Evolutionary conservation across 1,140 invertebrate species (phyloP).

Genomic region (Andrena cerasifolii): DNA sequence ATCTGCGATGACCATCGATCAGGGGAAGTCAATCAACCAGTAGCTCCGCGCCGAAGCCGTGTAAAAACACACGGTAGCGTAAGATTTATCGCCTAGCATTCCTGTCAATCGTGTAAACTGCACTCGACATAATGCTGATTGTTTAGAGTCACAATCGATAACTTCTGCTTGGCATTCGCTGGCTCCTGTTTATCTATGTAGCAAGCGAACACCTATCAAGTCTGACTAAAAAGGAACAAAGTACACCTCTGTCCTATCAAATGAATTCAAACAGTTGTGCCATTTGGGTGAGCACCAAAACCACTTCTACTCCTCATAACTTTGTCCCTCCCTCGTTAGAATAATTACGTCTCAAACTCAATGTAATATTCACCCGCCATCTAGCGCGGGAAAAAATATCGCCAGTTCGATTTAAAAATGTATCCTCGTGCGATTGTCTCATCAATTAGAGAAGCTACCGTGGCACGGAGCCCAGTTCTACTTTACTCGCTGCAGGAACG

Average conservation of each 20-base stretch:
- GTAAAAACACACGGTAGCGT: constrained; percentile 9
- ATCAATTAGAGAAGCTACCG: background rate
- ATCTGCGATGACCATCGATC: constrained; percentile 50
- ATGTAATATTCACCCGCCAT: background rate
- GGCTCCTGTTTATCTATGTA: background rate
- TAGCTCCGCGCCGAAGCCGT: constrained; percentile 1
- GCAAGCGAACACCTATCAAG: no score
- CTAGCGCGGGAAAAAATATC: background rate
- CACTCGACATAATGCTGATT: background rate
- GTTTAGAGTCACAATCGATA: background rate
- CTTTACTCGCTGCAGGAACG: constrained; percentile 1
- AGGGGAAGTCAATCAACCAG: constrained; percentile 42
- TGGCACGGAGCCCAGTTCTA: background rate
- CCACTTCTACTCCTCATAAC: no score
- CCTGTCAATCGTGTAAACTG: background rate
- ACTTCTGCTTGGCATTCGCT: background rate
- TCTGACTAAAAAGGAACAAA: no score
- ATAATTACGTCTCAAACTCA: no score
- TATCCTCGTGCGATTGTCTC: no score
- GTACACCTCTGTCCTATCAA: no score
- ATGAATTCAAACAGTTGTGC: no score
- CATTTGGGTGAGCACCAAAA: no score
- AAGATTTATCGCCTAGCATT: constrained; percentile 31
- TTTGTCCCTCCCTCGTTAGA: background rate
- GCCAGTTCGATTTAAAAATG: background rate